Evolutionary conservation across 53 echinoderm and acorn worm species (phyloP).

Genomic region (Stichopus horrens): DNA sequence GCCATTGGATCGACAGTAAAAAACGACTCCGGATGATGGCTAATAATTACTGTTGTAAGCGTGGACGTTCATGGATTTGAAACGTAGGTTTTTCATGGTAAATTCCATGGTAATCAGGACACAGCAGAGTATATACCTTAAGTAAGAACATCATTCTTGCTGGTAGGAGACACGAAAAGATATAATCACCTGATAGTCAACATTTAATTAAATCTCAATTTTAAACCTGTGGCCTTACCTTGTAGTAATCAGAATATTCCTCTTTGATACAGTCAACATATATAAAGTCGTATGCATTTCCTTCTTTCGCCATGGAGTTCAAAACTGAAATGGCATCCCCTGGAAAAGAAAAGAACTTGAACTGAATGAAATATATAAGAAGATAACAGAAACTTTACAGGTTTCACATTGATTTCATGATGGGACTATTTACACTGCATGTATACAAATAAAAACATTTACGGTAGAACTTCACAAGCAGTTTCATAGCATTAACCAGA

Average conservation of each 20-base stretch:
- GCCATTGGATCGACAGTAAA: too few species aligned
- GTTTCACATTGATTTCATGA: neutral
- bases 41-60: too few species aligned
- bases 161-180: too few species aligned
- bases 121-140: too few species aligned
- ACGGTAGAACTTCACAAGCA: neutral
- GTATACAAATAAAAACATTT: neutral
- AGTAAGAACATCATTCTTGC: too few species aligned
- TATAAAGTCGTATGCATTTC: constrained; percentile 8
- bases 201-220: too few species aligned
- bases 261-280: constrained; percentile 11
- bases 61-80: too few species aligned
- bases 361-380: neutral
- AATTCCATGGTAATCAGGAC: too few species aligned
- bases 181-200: too few species aligned
- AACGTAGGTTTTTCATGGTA: too few species aligned
- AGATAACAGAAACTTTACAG: neutral
- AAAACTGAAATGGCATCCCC: neutral
- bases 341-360: neutral
- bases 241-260: constrained; percentile 15
- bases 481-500: too few species aligned
- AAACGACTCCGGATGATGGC: too few species aligned
- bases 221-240: neutral
- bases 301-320: constrained; percentile 30
- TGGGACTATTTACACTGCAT: neutral